phyloP scores from a whole-genome alignment of 2,888 invertebrate species.

The Rhingia rostrata region DNA sequence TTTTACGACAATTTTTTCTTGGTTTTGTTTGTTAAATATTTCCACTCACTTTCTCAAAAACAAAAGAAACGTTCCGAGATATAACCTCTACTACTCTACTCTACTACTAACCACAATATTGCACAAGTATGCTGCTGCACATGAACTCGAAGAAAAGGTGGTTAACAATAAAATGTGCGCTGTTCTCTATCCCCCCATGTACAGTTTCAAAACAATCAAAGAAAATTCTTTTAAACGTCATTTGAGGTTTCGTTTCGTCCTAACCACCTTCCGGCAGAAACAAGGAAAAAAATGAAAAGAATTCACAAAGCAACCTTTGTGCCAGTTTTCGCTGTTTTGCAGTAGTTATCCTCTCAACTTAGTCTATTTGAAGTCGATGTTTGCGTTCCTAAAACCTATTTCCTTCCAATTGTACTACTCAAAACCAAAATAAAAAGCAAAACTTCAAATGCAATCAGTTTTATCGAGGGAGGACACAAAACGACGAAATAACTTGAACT shows the following conservation, averaged over 20 bases:
- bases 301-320: conserved; percentile 46
- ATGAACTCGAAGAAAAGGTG: conserved; percentile 59
- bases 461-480: conserved; percentile 39
- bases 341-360: conserved; percentile 48
- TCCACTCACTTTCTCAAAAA: conserved; percentile 49
- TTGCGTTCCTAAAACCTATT: conserved; percentile 74
- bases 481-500: conserved; percentile 60
- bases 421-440: conserved; percentile 24
- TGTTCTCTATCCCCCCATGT: conserved; percentile 1
- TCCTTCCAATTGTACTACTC: conserved; percentile 28
- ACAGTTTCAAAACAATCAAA: conserved; percentile 61
- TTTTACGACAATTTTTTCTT: background rate
- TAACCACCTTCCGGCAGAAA: conserved; percentile 44
- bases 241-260: conserved; percentile 64
- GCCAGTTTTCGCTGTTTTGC: conserved; percentile 61
- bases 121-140: conserved; percentile 52
- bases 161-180: conserved; percentile 56
- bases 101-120: conserved; percentile 65
- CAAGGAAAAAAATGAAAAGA: conserved; percentile 12
- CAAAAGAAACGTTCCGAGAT: conserved; percentile 44
- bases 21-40: conserved; percentile 20
- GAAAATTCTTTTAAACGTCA: conserved; percentile 73
- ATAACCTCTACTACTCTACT: conserved; percentile 46
- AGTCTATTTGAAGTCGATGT: conserved; percentile 68
- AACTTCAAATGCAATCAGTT: conserved; percentile 66